These are phyloP conservation scores for Drosophila ohnishii DNA, from an alignment of 1,140 invertebrate genomes.

Conservation along the genomic window DNA sequence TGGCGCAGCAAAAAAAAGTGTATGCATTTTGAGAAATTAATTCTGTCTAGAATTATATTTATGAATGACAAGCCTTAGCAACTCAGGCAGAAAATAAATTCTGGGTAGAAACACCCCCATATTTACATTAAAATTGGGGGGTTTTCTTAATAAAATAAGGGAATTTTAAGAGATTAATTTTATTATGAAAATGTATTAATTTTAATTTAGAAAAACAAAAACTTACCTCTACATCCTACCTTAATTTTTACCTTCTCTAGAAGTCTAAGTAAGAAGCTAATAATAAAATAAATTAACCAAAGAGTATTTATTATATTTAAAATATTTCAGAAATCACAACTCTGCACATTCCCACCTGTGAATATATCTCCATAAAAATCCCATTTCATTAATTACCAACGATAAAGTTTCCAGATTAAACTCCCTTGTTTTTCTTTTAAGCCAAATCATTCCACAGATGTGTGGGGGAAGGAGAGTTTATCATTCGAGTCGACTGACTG, in stretches of 20 bases:
- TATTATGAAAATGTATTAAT: neutral
- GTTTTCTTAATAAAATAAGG: neutral
- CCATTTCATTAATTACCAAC: neutral
- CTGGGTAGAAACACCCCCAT: neutral
- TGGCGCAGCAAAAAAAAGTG: neutral
- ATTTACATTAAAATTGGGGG: neutral
- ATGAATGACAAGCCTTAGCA: slow-evolving; percentile 12
- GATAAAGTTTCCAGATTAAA: slow-evolving; percentile 38
- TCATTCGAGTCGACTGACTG: slow-evolving; percentile 41
- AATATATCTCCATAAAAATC: neutral
- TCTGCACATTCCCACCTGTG: neutral
- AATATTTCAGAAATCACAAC: neutral
- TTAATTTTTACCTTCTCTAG: too few species aligned
- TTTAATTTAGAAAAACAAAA: neutral
- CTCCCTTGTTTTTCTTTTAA: slow-evolving; percentile 15
- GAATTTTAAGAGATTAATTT: neutral
- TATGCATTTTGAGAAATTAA: slow-evolving; percentile 11
- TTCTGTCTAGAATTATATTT: slow-evolving; percentile 2
- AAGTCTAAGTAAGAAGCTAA: neutral
- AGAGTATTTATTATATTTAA: too few species aligned
- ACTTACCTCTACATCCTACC: neutral
- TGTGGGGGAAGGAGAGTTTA: slow-evolving; percentile 18
- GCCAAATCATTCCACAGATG: slow-evolving; percentile 8
- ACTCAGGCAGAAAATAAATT: slow-evolving; percentile 7
- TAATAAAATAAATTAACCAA: neutral